Base-by-base conservation (phyloP, 2,888 invertebrate genomes). In the Julus scandinavius region DNA sequence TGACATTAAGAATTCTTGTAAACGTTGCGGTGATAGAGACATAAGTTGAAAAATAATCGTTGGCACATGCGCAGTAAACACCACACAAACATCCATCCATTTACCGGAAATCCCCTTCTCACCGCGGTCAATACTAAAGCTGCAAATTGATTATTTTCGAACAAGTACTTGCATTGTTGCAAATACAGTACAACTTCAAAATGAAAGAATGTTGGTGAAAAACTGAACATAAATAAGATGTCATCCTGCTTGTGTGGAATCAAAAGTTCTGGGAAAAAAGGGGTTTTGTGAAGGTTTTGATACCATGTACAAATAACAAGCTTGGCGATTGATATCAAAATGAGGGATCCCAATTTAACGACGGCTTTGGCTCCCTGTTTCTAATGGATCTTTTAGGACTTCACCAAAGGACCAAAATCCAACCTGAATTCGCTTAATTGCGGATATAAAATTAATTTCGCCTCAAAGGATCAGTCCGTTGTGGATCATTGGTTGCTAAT, bases 401-500 rank as follows among this genome's bases (percentile, higher is more conserved):
- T 5, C 29, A 29, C 72, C 7, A 20, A 63, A 72, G 72, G 72
- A 72, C 29, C 20, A 72, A 72, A 72, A 20, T 72, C 72, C 72
- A 72, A 72, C 29, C 72, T 29, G 72, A 72, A 72, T 72, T 72
- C 72, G 72, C 72, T 72, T 72, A 72, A 72, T 72, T 72, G 72
- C 29, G 72, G 72, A 72, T 72, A 29, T 72, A 72, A 72, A 72
- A 72, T 72, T 72, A 72, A 72, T 72, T 72, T 72, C 72, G 72
- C 72, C 72, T 72, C 72, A 72, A 72, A 72, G 72, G 72, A 20
- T 72, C 72, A 72, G 72, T 29, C 29, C 29, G 72, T 29, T 29
- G 72, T 9, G 72, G 72, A 72, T 72, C 72, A 72, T 72, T 72
- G 72, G 72, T 72, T 72, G 72, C 72, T 72, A 72, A 72, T 72